Evolutionary conservation across 2,797 vertebrate species (phyloP).

Genomic region (Pogoniulus pusillus): DNA sequence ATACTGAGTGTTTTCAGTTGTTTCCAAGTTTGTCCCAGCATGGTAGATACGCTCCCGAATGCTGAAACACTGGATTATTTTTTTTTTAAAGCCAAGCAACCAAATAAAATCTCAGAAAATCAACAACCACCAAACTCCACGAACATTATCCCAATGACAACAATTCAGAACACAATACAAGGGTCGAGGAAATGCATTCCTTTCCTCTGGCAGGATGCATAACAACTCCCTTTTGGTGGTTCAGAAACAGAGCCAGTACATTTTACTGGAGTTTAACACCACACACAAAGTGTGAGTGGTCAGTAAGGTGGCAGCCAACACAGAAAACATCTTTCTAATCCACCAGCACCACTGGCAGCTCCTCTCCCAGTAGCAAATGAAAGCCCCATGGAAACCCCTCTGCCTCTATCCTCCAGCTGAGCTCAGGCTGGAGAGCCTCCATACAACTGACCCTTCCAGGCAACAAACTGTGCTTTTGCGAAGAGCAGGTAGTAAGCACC

Average conservation of each 20-base stretch:
- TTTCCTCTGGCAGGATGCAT: not conserved
- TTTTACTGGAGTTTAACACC: not conserved
- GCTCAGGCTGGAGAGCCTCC: not conserved
- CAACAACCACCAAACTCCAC: not conserved
- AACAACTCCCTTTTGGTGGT: not conserved
- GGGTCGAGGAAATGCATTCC: not conserved
- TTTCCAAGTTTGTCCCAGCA: slow-evolving; percentile 18
- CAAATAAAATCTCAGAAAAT: not conserved
- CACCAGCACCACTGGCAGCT: not conserved
- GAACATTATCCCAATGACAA: not conserved
- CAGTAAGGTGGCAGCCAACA: not conserved
- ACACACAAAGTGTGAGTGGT: not conserved
- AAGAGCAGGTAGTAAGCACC: not conserved
- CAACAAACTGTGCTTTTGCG: not conserved
- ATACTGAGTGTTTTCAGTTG: not conserved
- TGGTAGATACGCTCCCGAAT: slow-evolving; percentile 22
- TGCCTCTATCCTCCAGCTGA: not conserved
- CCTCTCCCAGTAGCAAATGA: not conserved
- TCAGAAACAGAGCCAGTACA: slow-evolving; percentile 11
- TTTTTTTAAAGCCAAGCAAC: not conserved
- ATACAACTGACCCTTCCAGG: not conserved
- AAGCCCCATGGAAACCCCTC: not conserved
- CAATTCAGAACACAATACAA: not conserved
- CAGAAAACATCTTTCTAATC: not conserved
- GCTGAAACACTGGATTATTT: slow-evolving; percentile 2